A percentile compares a stretch with the other conserved stretches of the same genome.
These are phyloP conservation scores for Erannis defoliaria DNA, from an alignment of 2,888 invertebrate genomes.

Conservation along the genomic window DNA sequence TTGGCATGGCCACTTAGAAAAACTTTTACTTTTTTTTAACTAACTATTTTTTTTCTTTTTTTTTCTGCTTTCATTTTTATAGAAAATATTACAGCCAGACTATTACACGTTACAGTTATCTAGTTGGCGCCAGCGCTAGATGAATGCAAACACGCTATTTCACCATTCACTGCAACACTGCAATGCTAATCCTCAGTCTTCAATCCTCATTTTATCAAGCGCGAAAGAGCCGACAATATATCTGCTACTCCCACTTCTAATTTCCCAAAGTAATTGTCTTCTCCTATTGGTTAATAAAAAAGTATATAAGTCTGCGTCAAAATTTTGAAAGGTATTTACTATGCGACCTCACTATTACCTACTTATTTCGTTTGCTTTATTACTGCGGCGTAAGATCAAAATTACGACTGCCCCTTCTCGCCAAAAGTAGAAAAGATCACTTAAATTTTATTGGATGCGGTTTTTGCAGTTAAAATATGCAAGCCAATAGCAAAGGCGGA, in stretches of 20 bases:
- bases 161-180: conserved; percentile 2
- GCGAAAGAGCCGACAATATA: conserved; percentile 13
- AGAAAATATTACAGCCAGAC: neutral
- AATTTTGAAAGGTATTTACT: conserved; percentile 5
- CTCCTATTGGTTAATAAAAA: conserved; percentile 11
- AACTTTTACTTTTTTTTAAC: too few species aligned
- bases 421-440: neutral
- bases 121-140: neutral
- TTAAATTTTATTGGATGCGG: conserved; percentile 4
- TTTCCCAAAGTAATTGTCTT: conserved; percentile 3
- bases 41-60: too few species aligned
- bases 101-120: neutral
- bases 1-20: too few species aligned
- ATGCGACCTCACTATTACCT: neutral
- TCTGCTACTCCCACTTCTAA: neutral
- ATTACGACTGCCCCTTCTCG: neutral
- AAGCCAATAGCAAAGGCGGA: conserved; percentile 5
- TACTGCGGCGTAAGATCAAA: neutral
- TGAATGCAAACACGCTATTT: neutral
- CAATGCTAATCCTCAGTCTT: neutral
- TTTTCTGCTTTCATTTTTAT: too few species aligned
- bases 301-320: neutral
- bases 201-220: neutral
- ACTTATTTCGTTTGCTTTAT: conserved; percentile 2
- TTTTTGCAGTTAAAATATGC: neutral